Conservation (phyloP, 2,113 vertebrate species). For the Carassius carassius region DNA sequence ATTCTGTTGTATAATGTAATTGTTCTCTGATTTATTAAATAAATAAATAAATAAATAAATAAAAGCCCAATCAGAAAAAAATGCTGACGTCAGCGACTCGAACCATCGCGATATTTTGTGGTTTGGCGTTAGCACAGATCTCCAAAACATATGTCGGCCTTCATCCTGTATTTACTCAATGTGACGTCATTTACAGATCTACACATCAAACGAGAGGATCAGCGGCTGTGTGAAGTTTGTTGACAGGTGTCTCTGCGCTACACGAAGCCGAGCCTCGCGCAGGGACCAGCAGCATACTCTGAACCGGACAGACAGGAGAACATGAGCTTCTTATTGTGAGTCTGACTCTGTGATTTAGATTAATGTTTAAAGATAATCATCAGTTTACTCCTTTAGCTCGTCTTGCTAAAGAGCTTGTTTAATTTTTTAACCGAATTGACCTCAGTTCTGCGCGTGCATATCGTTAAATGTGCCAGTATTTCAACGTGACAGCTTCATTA, state of each 20-base stretch:
- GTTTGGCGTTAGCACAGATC: background rate
- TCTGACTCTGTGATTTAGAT: constrained; percentile 26
- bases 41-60: too few relatives aligned
- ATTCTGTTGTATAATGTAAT: too few relatives aligned
- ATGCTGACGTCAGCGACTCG: background rate
- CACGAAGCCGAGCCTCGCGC: background rate
- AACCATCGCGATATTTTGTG: constrained; percentile 15
- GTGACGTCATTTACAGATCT: background rate
- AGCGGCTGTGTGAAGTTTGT: constrained; percentile 32
- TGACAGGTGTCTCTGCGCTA: constrained; percentile 2
- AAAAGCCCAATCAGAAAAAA: background rate
- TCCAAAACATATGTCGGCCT: background rate
- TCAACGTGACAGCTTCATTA: background rate
- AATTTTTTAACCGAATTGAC: background rate
- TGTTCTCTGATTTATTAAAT: too few relatives aligned
- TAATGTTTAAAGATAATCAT: background rate
- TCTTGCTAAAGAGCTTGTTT: constrained; percentile 6
- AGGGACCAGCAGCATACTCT: background rate
- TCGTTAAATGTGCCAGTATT: background rate
- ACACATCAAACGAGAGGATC: background rate
- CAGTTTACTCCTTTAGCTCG: background rate
- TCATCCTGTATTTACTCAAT: background rate
- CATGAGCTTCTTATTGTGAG: constrained; percentile 80
- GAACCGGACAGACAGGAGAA: constrained; percentile 37
- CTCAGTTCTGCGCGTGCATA: background rate